Base-by-base conservation (phyloP, 1,140 invertebrate species). In the Glossosoma conforme region DNA sequence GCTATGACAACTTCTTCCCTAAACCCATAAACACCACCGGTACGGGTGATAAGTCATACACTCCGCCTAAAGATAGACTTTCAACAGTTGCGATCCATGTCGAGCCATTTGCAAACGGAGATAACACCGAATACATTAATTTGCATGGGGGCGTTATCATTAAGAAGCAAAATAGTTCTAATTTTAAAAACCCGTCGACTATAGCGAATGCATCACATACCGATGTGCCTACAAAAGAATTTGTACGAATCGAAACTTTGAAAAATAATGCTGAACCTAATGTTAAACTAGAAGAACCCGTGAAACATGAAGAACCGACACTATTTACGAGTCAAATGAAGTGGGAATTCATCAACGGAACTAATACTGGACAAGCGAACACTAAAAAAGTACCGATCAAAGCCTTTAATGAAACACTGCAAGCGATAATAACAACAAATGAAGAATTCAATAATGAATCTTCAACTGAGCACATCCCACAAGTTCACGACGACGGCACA, bases 381-480 rank as follows among this genome's bases (percentile, higher is more conserved):
- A 58, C 57, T 32, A 65, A 53, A 56, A 72, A 69, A 65, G 58
- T 58, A 41, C 67, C 69, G 20, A 70, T 66, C 58, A 74, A 70
- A 61, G 68, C 67, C 60, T 74, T 70, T 24, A 72, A 76, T 51
- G 70, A 76, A 49, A 76, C 74, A 19, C 60, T 76, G 50, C 72
- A 74, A 61, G 72, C 72, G 3, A 70, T 75, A 14, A 72, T 75
- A 30, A 72, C 68, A 4, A 72, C 66, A 64, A 72, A 76, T 62
- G 69, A 72, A 50, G 71, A 54, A 1, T 8, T 41, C n/a, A n/a
- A n/a, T n/a, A n/a, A n/a, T 6, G 24, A 28, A 28, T 38, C 42
- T 22, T 1, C 6, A n/a, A 6, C 24, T 28, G 6, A 6, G n/a
- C n/a, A n/a, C n/a, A n/a, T n/a, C n/a, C n/a, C n/a, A n/a, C n/a